Percentiles rank a stretch among this genome's conserved stretches.
These are phyloP conservation scores for Tyrannus savana DNA, from an alignment of 2,113 vertebrate genomes.

Conservation along the genomic window DNA sequence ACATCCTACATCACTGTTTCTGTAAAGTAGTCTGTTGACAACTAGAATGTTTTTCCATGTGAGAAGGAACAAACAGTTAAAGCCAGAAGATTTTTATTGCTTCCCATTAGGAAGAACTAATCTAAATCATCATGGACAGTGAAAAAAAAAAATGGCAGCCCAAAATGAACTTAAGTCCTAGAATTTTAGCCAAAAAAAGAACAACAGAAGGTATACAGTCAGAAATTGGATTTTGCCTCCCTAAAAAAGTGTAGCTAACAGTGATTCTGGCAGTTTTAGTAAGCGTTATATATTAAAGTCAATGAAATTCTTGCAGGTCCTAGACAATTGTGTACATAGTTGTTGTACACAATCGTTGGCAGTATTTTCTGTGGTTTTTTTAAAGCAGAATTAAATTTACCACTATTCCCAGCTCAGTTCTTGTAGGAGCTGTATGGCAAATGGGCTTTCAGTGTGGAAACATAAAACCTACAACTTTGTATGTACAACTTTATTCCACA, in stretches of 20 bases:
- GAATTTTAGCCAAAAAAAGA: conserved; percentile 7
- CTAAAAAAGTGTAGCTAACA: not conserved
- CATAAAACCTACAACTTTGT: not conserved
- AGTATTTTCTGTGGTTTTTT: not conserved
- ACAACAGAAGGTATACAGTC: not conserved
- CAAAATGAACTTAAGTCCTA: not conserved
- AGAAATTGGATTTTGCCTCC: not conserved
- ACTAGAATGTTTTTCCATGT: not conserved
- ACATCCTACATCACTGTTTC: not conserved
- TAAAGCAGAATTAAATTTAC: not conserved
- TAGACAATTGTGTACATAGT: not conserved
- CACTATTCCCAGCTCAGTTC: not conserved
- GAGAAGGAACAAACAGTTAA: conserved; percentile 22
- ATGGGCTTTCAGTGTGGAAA: not conserved
- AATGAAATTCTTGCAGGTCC: conserved; percentile 2
- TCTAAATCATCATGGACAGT: conserved; percentile 25
- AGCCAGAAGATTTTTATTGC: not conserved
- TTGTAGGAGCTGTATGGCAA: not conserved
- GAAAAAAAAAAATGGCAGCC: not conserved
- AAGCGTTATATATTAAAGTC: not conserved
- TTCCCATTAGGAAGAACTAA: conserved; percentile 29
- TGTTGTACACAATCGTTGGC: not conserved
- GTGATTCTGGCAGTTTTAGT: not conserved
- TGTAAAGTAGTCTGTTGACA: conserved; percentile 3
- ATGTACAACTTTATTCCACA: conserved; percentile 9